A percentile compares a stretch with the other conserved stretches of the same genome.
Evolutionary conservation across 2,888 invertebrate genomes (phyloP).

Genomic region (Apantesis nais): DNA sequence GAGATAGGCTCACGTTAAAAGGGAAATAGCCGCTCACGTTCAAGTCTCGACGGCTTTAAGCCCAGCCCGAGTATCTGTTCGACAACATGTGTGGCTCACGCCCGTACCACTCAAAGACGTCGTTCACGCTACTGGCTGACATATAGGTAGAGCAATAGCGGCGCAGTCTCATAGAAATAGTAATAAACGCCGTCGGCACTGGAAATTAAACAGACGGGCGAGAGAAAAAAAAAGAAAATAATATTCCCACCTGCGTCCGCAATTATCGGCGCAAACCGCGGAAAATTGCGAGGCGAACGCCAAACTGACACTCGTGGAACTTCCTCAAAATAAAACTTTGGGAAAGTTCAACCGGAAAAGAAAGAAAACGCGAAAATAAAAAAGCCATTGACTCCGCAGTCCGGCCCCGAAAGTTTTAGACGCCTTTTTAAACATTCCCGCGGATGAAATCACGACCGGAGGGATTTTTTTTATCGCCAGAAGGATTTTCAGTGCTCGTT

Average conservation of each 20-base stretch:
- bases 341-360: conserved; percentile 82
- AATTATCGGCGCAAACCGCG: conserved; percentile 82
- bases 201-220: conserved; percentile 53
- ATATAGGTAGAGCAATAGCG: conserved; percentile 21
- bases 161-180: conserved; percentile 38
- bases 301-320: conserved; percentile 83
- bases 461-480: conserved; percentile 68
- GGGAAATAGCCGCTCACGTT: conserved; percentile 50
- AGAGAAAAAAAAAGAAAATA: conserved; percentile 61
- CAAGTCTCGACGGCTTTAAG: conserved; percentile 38
- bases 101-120: conserved; percentile 41
- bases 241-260: conserved; percentile 80
- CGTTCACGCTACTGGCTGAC: conserved; percentile 16
- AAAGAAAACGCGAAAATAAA: conserved; percentile 83
- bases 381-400: conserved; percentile 83
- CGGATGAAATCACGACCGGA: conserved; percentile 68
- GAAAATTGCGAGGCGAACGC: conserved; percentile 81
- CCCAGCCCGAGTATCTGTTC: conserved; percentile 34
- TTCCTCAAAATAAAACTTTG: conserved; percentile 82
- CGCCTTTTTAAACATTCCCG: conserved; percentile 77
- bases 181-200: conserved; percentile 48
- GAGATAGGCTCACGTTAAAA: conserved; percentile 56
- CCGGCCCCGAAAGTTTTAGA: conserved; percentile 76
- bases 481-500: conserved; percentile 68
- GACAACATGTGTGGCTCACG: conserved; percentile 34